Base-by-base conservation (phyloP, 2,888 invertebrate genomes). In the Drosophila anceps region DNA sequence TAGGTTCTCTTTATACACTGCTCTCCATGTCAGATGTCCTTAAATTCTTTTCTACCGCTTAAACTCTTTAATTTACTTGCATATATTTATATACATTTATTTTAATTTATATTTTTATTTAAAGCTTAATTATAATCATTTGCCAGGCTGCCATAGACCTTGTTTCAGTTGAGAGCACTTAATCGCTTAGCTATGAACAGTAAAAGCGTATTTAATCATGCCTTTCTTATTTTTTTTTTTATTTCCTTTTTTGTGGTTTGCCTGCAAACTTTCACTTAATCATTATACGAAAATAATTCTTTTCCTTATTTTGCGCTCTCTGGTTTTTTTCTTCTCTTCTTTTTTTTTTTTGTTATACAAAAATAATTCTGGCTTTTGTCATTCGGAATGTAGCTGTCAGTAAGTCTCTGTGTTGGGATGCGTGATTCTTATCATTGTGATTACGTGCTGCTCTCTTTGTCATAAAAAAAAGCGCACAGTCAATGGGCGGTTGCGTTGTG, bases 361-460 rank as follows among this genome's bases (percentile, higher is more conserved):
- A 71, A 64, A 76, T 71, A 78, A 79, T 79, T 78, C 71, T 64
- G 66, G 67, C 71, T 65, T 70, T 70, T 72, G 71, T 70, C 69
- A 62, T 57, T 64, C 54, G 46, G 43, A 66, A 77, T 67, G 58
- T 75, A 27, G 59, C 27, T 69, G 66, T 67, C 50, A 60, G 81
- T 80, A 69, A 53, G 60, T 76, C 79, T 79, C 79, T 69, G 58
- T 79, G 74, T 74, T 33, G 43, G 62, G 48, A 65, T 63, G 80
- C 72, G 81, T 76, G 84, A 83, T 84, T 79, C 88, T 88, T 88
- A 84, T 84, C 84, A 88, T 86, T 84, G 79, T 84, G 86, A 84
- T 84, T 84, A 88, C 84, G 86, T 73, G 88, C 35, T 73, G 83
- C 88, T 73, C 66, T 73, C 76, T 85, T 85, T 74, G 76, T 61